Evolutionary conservation across 2,113 vertebrate species (phyloP), one percentile per base, ranked within the genome.

Genomic region (Tricholaema leucomelas): DNA sequence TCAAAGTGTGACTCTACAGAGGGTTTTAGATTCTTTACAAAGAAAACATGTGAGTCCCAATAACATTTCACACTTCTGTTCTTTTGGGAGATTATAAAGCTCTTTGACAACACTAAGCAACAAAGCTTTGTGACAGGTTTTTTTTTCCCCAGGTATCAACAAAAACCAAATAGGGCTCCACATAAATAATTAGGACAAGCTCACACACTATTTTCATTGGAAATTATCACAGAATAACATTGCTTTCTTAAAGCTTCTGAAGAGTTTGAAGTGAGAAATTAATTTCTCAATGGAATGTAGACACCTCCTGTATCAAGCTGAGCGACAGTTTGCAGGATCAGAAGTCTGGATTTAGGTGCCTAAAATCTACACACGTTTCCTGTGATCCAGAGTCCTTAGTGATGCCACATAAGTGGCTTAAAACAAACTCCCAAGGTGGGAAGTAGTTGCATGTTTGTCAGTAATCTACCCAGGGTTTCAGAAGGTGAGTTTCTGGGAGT

Each of bases 231-330:
- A 87, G 75, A 63, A 70, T 66, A 89, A 82, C 20, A 74, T 46
- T 82, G 33, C 3, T 42, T 85, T 87, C 81, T 87, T 55, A 50
- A 94, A 85, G 40, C 40, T 36, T 82, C 60, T 82, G 40, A 91
- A 85, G 50, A 79, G n/a, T 40, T 93, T 89, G 67, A 91, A 92
- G 87, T 55, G 75, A 59, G 63, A 91, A 92, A 91, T 92, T 82
- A 87, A 65, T 91, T 87, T 91, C 28, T 91, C 59, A 65, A 73
- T 59, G 60, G 82, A 89, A 82, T 48, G 8, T 33, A 82, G 85
- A 61, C 40, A 77, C 21, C 52, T 91, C 13, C 18, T 74, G 17
- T 33, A 33, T 85, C 66, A 73, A 80, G 10, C n/a, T 83, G 52
- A 90, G n/a, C 3, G 21, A 80, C 50, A 81, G 76, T 88, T 93